Evolutionary conservation across 2,113 vertebrate genomes (phyloP).

Genomic region (Pygoscelis adeliae): DNA sequence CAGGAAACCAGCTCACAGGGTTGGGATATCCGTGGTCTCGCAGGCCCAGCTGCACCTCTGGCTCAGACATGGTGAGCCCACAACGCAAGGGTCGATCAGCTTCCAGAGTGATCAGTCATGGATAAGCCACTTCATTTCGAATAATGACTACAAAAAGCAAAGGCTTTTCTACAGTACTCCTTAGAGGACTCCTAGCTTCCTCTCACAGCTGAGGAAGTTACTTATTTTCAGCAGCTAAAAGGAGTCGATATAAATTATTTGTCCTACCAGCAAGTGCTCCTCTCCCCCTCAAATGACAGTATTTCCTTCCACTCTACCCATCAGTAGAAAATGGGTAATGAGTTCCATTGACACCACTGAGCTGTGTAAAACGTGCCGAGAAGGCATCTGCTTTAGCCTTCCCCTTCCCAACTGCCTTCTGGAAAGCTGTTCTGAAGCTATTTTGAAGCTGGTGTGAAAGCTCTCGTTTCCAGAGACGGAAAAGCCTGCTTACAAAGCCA

Average conservation of each 20-base stretch:
- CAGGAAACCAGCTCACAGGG: not conserved
- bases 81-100: accelerated
- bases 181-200: not conserved
- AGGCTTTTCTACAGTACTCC: not conserved
- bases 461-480: not conserved
- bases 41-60: not conserved
- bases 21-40: accelerated
- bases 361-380: not conserved
- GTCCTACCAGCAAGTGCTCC: not conserved
- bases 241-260: not conserved
- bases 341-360: not conserved
- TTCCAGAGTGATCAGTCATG: not conserved
- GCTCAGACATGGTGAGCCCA: accelerated
- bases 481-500: not conserved
- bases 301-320: not conserved
- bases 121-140: not conserved
- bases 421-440: not conserved
- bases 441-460: not conserved
- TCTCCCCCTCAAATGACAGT: not conserved
- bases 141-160: not conserved
- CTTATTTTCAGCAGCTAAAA: not conserved
- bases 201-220: not conserved
- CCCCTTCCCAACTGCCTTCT: not conserved
- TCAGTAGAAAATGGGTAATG: not conserved
- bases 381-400: not conserved